phyloP scores from a whole-genome alignment of 2,797 vertebrate species.

The Cephalopachus bancanus region DNA sequence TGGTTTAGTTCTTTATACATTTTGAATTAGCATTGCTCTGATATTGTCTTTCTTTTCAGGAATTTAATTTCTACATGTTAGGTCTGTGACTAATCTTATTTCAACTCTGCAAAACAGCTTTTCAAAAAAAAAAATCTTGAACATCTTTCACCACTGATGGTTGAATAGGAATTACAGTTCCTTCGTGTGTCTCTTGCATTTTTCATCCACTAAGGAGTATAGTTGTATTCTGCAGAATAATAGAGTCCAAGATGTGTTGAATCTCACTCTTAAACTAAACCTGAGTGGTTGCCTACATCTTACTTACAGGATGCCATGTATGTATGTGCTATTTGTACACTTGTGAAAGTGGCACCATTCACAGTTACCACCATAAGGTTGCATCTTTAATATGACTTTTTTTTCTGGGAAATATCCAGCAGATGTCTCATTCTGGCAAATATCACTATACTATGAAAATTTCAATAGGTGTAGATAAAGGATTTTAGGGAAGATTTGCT shows the following conservation, averaged over 20 bases:
- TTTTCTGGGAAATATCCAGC: neutral
- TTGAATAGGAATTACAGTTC: neutral
- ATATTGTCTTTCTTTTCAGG: slow-evolving; percentile 38
- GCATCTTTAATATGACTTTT: neutral
- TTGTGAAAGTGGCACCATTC: neutral
- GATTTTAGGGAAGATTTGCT: neutral
- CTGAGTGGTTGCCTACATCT: neutral
- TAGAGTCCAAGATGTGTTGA: neutral
- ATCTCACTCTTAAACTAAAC: neutral
- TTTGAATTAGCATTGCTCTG: neutral
- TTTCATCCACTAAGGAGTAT: neutral
- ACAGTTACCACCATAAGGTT: neutral
- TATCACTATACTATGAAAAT: neutral
- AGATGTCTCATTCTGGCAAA: neutral
- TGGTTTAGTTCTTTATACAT: neutral
- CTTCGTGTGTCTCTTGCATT: neutral
- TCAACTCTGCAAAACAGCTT: neutral
- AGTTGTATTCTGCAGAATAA: neutral
- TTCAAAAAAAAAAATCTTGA: neutral
- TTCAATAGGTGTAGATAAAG: neutral
- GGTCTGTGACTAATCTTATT: slow-evolving; percentile 46
- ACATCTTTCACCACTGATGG: neutral
- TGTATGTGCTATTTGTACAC: neutral
- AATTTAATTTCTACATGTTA: slow-evolving; percentile 35
- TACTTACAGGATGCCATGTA: neutral